Evolutionary conservation across 2,797 vertebrate genomes (phyloP), one percentile per base, ranked within the genome.

Genomic region (Prunella strophiata): DNA sequence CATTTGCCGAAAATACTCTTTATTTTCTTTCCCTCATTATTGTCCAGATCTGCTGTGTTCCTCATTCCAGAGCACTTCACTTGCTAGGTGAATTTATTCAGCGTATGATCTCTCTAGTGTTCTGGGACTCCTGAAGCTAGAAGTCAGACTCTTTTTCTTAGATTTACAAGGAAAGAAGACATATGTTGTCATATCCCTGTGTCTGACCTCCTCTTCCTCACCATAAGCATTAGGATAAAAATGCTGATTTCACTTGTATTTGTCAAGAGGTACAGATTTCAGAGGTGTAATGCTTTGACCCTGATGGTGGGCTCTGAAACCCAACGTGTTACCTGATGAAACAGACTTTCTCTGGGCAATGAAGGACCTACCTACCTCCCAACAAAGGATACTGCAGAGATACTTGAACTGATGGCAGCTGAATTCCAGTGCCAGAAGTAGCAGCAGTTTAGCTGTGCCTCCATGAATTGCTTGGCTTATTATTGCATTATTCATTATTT

Each of bases 221-320:
- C 23, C 38, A 38, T 25, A 45, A 80, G 26, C 43, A 58, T 62
- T 27, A 54, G 26, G 83, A 50, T 30, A 62, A 76, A 76, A 70
- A 90, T 54, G 43, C 16, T 85, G 43, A 54, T 61, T 85, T 94
- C 48, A 88, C 32, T 45, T 82, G 26, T 17, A 43, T 91, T 85
- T 82, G 50, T 57, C 34, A 75, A 42, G 32, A 61, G 38, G 11
- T 12, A 23, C 42, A 85, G 42, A 73, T 85, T 81, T 59, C 48
- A 77, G 62, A 57, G 23, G 32, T 57, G 19, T 10, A n/a, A 51
- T 47, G 26, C 52, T 66, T 59, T 4, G 1, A 51, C 18, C n/a
- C 18, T 54, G 45, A 50, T 16, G 15, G 32, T 48, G 51, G 32
- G 16, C 61, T 81, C 50, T 48, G 50, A 80, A 77, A 81, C 10